Evolutionary conservation across 2,113 vertebrate species (phyloP), one percentile per base, ranked within the genome.

Genomic region (Vulpes lagopus): DNA sequence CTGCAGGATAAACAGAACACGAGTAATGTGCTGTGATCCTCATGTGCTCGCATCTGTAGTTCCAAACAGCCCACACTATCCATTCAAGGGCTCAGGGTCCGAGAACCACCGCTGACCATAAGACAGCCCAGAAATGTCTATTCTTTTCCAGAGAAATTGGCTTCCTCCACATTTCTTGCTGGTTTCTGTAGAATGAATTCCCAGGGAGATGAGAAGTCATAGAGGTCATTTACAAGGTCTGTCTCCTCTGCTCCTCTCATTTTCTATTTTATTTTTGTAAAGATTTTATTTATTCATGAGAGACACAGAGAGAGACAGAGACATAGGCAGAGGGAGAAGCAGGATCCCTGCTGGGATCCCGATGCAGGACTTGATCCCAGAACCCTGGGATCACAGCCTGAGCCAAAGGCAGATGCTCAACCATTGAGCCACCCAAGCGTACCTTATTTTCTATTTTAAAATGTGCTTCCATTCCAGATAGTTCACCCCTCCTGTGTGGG

Each of bases 391-490:
- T 43, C 43, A 43, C 6, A 6, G 43, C 43, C 43, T 43, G 43
- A 43, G 43, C 43, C 43, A 43, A 43, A 43, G 43, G 43, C 43
- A 43, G 43, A 43, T 43, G 43, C 43, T 43, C 43, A 43, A 43
- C 43, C 43, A 43, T 6, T 43, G 43, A 43, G 6, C 43, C 43
- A 43, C 43, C 43, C 43, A 43, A 43, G 43, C 43, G 43, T 43
- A 43, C 43, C 83, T 95, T 91, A 80, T 67, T 95, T 94, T 83
- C 93, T 92, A 95, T 92, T 96, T 92, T 89, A 71, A 96, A 97
- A 91, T 43, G 89, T 14, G 78, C 89, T 96, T 97, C 89, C 1
- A 2, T 69, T 96, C 94, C 92, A 76, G 92, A 57, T 22, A 53
- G 71, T 85, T 89, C 57, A 73, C 55, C 74, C n/a, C n/a, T 76